These are phyloP conservation scores for Hartigia nigra DNA, from an alignment of 2,888 invertebrate species.

Conservation along the genomic window DNA sequence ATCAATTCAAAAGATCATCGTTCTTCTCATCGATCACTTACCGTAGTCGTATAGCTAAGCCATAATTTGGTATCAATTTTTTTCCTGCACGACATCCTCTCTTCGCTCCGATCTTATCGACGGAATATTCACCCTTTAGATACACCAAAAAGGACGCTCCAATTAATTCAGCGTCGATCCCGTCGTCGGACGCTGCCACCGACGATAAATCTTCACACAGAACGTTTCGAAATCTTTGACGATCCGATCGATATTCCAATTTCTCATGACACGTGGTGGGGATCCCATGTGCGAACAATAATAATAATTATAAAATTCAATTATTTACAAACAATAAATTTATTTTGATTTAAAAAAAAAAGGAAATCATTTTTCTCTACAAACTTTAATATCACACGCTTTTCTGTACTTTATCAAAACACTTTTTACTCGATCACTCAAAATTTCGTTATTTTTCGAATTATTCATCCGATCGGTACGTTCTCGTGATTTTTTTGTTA, in stretches of 20 bases:
- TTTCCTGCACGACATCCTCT: slow-evolving; percentile 54
- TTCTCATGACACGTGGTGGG: background rate
- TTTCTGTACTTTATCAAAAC: too few relatives aligned
- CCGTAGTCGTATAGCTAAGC: slow-evolving; percentile 51
- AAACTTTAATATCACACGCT: too few relatives aligned
- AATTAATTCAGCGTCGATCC: background rate
- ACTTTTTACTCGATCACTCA: background rate
- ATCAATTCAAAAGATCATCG: background rate
- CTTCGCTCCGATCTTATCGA: background rate
- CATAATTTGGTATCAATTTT: slow-evolving; percentile 57
- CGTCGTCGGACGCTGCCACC: too few relatives aligned
- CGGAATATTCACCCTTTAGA: background rate
- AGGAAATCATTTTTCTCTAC: too few relatives aligned
- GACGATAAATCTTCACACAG: background rate
- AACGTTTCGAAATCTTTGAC: background rate
- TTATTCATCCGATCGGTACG: too few relatives aligned
- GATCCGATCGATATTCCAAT: background rate
- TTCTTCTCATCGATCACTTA: slow-evolving; percentile 32
- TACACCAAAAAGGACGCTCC: background rate
- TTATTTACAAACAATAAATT: background rate
- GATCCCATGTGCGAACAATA: background rate
- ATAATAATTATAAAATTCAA: background rate
- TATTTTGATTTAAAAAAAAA: background rate
- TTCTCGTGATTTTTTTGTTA: too few relatives aligned
- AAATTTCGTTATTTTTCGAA: background rate